Base-by-base conservation (phyloP, 2,797 vertebrate genomes). In the Chaenodraco wilsoni region DNA sequence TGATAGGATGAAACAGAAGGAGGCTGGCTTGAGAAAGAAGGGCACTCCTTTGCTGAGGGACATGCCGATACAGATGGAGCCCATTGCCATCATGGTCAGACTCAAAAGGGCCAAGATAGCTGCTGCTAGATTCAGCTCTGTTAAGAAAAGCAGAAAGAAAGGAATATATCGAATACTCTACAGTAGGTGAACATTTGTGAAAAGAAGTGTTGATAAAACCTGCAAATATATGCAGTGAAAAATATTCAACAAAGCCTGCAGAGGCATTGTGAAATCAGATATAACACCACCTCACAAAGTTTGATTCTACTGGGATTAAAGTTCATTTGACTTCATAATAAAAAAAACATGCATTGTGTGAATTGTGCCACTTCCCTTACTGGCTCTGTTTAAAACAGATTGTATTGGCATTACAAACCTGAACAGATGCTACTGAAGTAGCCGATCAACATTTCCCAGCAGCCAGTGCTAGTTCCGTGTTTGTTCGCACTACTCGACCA, bases 11-110 rank as follows among this genome's bases (percentile, higher is more conserved):
- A 97, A 97, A 87, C 95, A 97, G 91, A 96, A 91, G 33, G 96
- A 95, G 19, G 96, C 96, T 2, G 96, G 95, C 69, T 97, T 96
- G 68, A 98, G 92, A 73, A 98, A 96, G 93, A 96, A 97, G 15
- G 90, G 91, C 13, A 96, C 95, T 16, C 94, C 95, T 90, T 97
- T 97, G 78, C 93, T 96, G 86, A 98, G 94, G 40, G 96, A 93
- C 97, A 96, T 97, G 82, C 83, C 93, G 78, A 97, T 92, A 55
- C 95, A 97, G 86, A 97, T 93, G 66, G 95, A 96, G 27, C 96
- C 96, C 92, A 95, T 95, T 66, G 92, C 93, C 96, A 96, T 95
- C 88, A 96, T 84, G 61, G 91, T 93, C 81, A 98, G 92, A 85
- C 96, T 95, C 49, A 97, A 46, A 51, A 96, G 91, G 12, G 96